Evolutionary conservation across 2,888 invertebrate species (phyloP), one percentile per base, ranked within the genome.

Genomic region (Hybos culiciformis): DNA sequence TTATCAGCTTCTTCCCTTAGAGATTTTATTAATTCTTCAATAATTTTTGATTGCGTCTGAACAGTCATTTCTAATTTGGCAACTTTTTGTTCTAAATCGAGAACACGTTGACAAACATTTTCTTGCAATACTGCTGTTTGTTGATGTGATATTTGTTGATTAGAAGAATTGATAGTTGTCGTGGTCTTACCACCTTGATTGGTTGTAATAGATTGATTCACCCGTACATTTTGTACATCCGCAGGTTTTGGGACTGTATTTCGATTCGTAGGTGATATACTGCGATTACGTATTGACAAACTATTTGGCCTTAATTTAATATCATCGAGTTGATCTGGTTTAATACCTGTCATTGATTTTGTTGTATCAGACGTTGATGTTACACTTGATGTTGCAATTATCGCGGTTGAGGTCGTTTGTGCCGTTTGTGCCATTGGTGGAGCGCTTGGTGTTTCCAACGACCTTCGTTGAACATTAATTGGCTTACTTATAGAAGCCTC

Each of bases 1-100:
- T 75, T 74, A 48, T 78, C 78, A 2, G 70, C 67, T 61, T 83
- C 83, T 39, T 72, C 66, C 39, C 73, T 71, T 41, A 83, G 60
- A 54, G 74, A 74, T 29, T 66, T 68, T 46, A 70, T 68, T 49
- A 83, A 63, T 38, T 81, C 80, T 45, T 78, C 78, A 44, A 83
- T 73, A 48, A 75, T 73, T 26, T 72, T 68, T 50, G 70, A 74
- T 46, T 67, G 67, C 20, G 54, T 40, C 42, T 59, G 56, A 44
- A 66, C 62, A 41, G 58, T 48, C 14, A 50, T 43, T 50, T 67
- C 67, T 32, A 67, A 51, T 47, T 62, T 65, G 37, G 56, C 55
- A 23, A 67, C 56, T 19, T 66, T 59, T 41, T 57, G 54, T 50
- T 64, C 66, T 9, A 67, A 47, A 33, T 65, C 61, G 5, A 47